These are phyloP conservation scores for Octomys mimax DNA, from an alignment of 2,797 vertebrate species.

Conservation along the genomic window DNA sequence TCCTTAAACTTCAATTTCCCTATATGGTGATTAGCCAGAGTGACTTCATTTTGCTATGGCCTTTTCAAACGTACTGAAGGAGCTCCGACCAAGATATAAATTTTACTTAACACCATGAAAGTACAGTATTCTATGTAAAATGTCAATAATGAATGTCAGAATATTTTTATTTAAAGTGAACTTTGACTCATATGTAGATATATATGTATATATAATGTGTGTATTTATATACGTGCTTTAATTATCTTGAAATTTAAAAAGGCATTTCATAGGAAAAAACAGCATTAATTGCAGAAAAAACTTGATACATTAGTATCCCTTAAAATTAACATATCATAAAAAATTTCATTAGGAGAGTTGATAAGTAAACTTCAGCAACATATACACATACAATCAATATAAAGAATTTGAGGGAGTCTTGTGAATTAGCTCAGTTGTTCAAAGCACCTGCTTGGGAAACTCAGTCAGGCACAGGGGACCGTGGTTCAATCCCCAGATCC, in stretches of 20 bases:
- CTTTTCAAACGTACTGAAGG: background rate
- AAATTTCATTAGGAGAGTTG: background rate
- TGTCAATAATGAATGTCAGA: background rate
- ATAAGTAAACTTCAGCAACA: background rate
- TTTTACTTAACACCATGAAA: background rate
- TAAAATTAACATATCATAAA: background rate
- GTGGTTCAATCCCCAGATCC: no score
- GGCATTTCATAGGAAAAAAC: background rate
- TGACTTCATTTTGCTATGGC: background rate
- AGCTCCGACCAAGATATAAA: background rate
- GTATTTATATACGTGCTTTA: background rate
- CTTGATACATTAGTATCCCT: background rate
- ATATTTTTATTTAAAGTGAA: background rate
- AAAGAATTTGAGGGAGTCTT: background rate
- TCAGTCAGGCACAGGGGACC: no score
- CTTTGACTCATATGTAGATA: background rate
- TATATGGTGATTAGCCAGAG: background rate
- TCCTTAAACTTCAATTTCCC: background rate
- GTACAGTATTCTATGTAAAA: background rate
- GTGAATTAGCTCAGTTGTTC: no score
- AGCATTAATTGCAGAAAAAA: background rate
- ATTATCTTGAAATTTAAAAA: background rate
- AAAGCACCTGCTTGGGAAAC: no score
- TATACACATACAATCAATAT: background rate
- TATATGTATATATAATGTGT: no score